These are phyloP conservation scores for Procambarus virginalis DNA, from an alignment of 1,140 invertebrate species.

Conservation along the genomic window DNA sequence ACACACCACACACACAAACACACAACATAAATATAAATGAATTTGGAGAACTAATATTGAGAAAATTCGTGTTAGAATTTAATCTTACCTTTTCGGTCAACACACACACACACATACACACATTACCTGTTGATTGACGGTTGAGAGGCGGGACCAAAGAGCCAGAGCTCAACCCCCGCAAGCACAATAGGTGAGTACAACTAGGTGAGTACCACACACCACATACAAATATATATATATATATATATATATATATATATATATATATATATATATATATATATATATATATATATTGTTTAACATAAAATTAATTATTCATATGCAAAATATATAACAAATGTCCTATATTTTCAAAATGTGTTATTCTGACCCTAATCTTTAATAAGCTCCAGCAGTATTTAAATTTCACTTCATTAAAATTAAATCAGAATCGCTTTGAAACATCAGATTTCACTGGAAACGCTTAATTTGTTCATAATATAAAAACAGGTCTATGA, in stretches of 20 bases:
- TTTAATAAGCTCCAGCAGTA: neutral
- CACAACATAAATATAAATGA: too few species aligned
- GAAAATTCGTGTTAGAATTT: too few species aligned
- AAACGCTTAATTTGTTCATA: neutral
- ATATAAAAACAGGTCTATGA: neutral
- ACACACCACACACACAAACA: too few species aligned
- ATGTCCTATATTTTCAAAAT: neutral
- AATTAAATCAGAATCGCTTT: neutral
- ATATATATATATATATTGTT: neutral
- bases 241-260: slow-evolving; percentile 11
- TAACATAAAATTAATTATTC: neutral
- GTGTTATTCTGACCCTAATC: neutral
- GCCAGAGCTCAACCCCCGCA: too few species aligned
- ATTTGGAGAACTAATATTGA: too few species aligned
- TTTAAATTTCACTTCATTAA: neutral
- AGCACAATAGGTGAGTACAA: too few species aligned
- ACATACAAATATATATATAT: neutral
- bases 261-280: slow-evolving; percentile 8
- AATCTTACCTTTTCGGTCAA: neutral
- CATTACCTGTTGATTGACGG: too few species aligned
- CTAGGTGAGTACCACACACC: too few species aligned
- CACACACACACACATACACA: neutral
- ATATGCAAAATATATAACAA: too few species aligned
- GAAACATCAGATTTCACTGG: neutral
- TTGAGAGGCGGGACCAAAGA: too few species aligned